phyloP scores from a whole-genome alignment of 2,888 invertebrate species.

The Acrocyrtus sp. region DNA sequence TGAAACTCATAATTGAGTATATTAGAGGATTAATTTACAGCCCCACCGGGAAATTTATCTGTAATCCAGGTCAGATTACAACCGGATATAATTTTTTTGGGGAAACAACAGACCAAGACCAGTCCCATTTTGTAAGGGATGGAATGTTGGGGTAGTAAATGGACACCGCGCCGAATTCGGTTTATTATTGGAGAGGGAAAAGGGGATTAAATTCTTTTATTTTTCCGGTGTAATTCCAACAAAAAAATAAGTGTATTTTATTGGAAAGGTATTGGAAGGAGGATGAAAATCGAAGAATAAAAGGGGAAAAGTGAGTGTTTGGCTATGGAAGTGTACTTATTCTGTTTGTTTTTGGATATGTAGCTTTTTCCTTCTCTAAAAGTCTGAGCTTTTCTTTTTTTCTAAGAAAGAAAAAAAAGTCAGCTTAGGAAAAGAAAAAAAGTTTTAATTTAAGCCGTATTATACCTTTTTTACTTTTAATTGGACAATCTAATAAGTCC shows the following conservation, averaged over 20 bases:
- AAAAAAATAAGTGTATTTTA: not conserved
- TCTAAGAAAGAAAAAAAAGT: not conserved
- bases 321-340: too few species aligned
- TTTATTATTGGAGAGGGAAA: constrained; percentile 22
- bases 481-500: constrained; percentile 29
- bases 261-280: too few species aligned
- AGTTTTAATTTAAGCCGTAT: too few species aligned
- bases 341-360: too few species aligned
- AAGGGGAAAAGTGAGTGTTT: too few species aligned
- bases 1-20: constrained; percentile 59
- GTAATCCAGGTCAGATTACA: constrained; percentile 42
- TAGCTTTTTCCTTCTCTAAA: constrained; percentile 7
- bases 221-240: constrained; percentile 34
- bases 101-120: too few species aligned
- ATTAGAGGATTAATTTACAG: constrained; percentile 50
- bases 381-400: constrained; percentile 9
- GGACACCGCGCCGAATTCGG: too few species aligned
- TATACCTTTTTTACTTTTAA: constrained; percentile 21
- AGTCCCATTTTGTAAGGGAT: too few species aligned
- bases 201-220: constrained; percentile 10
- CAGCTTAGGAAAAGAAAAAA: not conserved
- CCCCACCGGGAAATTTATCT: constrained; percentile 37
- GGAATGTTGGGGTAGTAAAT: too few species aligned
- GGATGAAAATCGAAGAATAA: too few species aligned
- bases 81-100: too few species aligned